Percentiles rank a stretch among this genome's conserved stretches.
Evolutionary conservation across 2,888 invertebrate genomes (phyloP).

Genomic region (Agriopis leucophaearia): DNA sequence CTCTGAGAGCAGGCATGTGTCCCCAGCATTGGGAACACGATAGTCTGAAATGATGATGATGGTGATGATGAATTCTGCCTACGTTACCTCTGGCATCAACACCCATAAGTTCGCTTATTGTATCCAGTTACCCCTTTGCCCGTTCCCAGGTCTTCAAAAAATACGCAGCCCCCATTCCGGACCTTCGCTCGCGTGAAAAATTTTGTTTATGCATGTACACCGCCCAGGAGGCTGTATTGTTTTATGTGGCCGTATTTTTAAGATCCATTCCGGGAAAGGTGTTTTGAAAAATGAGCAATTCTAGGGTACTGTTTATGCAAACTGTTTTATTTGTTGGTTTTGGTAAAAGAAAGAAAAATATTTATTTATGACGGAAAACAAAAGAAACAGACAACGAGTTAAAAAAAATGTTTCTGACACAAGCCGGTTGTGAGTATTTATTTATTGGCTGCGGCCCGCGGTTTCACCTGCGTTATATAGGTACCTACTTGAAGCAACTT

Average conservation of each 20-base stretch:
- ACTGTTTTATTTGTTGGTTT: constrained; percentile 1
- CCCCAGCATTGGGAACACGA: too few relatives aligned
- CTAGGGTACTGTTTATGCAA: constrained; percentile 7
- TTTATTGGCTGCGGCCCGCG: too few relatives aligned
- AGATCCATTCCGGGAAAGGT: constrained; percentile 16
- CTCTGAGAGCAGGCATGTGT: too few relatives aligned
- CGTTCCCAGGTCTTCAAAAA: constrained; percentile 2
- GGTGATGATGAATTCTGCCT: too few relatives aligned
- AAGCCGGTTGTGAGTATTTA: too few relatives aligned
- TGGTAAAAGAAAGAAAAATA: too few relatives aligned
- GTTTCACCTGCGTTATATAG: too few relatives aligned
- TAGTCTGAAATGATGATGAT: too few relatives aligned
- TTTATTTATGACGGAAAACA: too few relatives aligned
- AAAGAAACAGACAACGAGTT: too few relatives aligned
- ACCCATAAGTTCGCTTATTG: not conserved
- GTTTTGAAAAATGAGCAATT: constrained; percentile 8
- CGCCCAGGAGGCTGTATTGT: constrained; percentile 21
- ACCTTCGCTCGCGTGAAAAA: constrained; percentile 28
- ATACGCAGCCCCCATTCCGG: constrained; percentile 16
- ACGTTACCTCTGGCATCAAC: not conserved
- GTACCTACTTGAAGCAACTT: too few relatives aligned
- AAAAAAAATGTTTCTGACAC: too few relatives aligned
- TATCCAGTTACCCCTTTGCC: not conserved
- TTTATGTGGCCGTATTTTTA: constrained; percentile 28
- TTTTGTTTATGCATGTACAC: constrained; percentile 33